A percentile compares a stretch with the other conserved stretches of the same genome.
These are phyloP conservation scores for Tympanoctomys barrerae DNA, from an alignment of 2,797 vertebrate genomes.

Conservation along the genomic window DNA sequence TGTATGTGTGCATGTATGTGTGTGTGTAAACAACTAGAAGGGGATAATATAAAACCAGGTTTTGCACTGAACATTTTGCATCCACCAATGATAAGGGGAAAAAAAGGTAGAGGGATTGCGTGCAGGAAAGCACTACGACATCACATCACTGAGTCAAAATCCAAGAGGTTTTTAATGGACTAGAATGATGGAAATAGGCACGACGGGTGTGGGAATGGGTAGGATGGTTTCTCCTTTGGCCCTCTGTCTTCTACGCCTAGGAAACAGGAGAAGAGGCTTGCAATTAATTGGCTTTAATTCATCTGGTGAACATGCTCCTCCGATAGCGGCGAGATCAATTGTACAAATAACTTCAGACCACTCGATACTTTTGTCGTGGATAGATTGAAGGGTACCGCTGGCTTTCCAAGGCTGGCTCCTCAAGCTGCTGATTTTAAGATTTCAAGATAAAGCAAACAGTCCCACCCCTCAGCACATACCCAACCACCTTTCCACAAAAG, in stretches of 20 bases:
- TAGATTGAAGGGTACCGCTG: slow-evolving; percentile 7
- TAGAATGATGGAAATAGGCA: background rate
- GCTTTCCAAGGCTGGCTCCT: background rate
- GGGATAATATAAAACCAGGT: background rate
- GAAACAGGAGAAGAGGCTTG: background rate
- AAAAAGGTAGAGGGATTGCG: background rate
- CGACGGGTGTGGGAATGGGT: background rate
- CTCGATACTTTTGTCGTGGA: background rate
- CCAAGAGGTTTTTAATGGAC: background rate
- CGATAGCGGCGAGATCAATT: slow-evolving; percentile 8
- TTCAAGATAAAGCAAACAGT: slow-evolving; percentile 3
- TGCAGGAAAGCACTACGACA: background rate
- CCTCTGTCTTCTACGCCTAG: slow-evolving; percentile 9
- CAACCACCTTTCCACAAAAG: background rate
- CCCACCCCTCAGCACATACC: background rate
- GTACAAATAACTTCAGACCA: slow-evolving; percentile 55
- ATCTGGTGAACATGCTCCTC: background rate
- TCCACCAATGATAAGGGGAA: background rate
- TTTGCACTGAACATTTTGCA: background rate
- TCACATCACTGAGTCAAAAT: background rate
- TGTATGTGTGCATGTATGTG: background rate
- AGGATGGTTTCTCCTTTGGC: background rate
- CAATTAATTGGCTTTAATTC: slow-evolving; percentile 57
- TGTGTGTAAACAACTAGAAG: background rate
- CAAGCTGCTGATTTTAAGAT: slow-evolving; percentile 53